Percentiles rank a stretch among this genome's conserved stretches.
Conservation (phyloP, 1,140 invertebrate genomes). For the Thrips palmi region DNA sequence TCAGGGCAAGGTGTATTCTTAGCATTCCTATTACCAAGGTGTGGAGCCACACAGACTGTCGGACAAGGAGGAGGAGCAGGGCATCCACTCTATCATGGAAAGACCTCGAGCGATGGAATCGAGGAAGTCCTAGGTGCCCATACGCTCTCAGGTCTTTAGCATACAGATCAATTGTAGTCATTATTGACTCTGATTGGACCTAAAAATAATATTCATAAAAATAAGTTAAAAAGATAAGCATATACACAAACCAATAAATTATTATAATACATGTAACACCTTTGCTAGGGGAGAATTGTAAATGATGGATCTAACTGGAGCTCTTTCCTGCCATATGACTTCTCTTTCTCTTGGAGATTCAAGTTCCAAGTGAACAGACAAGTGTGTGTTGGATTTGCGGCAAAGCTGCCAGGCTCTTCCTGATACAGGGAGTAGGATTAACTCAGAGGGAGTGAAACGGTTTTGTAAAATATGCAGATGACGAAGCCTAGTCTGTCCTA, state of each 20-base stretch:
- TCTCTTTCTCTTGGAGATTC: constrained; percentile 17
- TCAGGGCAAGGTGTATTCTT: too few species aligned
- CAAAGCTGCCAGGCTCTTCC: constrained; percentile 23
- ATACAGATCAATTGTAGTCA: constrained; percentile 37
- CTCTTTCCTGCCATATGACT: constrained; percentile 29
- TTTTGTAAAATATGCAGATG: constrained; percentile 67
- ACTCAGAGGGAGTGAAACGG: constrained; percentile 33
- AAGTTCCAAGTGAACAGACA: constrained; percentile 24
- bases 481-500: constrained; percentile 42
- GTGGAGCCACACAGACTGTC: constrained; percentile 39
- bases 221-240: constrained; percentile 12
- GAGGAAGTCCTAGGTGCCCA: constrained; percentile 41
- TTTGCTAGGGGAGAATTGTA: constrained; percentile 26
- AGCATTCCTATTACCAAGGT: constrained; percentile 47
- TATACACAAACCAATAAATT: too few species aligned
- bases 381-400: constrained; percentile 17
- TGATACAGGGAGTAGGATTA: background rate
- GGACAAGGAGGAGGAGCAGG: constrained; percentile 34
- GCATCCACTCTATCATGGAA: constrained; percentile 47
- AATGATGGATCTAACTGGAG: constrained; percentile 28
- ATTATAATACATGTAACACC: constrained; percentile 16
- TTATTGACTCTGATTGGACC: constrained; percentile 26
- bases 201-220: constrained; percentile 17
- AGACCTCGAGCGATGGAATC: constrained; percentile 32
- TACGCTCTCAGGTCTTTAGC: constrained; percentile 32